These are phyloP conservation scores for Petrocephalus schoutedeni DNA, from an alignment of 2,797 vertebrate species.

Conservation along the genomic window DNA sequence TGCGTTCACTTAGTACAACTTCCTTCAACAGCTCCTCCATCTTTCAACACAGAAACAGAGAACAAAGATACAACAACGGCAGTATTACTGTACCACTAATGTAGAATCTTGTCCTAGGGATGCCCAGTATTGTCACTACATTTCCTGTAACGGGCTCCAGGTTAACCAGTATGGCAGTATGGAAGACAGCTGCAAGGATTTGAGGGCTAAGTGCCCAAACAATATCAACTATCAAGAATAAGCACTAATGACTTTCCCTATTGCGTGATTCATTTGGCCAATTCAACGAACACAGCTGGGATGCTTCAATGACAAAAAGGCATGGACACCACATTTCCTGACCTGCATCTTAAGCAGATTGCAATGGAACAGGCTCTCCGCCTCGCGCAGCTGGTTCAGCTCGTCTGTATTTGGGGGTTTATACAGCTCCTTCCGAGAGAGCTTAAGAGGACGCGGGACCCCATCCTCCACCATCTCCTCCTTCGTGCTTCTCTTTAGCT, in stretches of 20 bases:
- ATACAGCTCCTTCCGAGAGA: conserved; percentile 78
- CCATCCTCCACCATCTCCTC: conserved; percentile 29
- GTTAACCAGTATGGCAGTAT: background rate
- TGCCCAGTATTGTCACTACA: background rate
- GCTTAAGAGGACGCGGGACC: conserved; percentile 65
- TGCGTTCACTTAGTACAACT: conserved; percentile 75
- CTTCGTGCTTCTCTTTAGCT: conserved; percentile 52
- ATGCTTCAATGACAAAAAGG: background rate
- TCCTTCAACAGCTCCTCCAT: conserved; percentile 91
- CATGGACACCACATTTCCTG: background rate
- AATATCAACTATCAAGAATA: background rate
- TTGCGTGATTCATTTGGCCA: background rate
- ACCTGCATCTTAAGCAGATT: conserved; percentile 94
- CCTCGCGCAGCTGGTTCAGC: conserved; percentile 83
- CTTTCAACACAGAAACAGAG: conserved; percentile 51
- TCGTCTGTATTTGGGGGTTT: conserved; percentile 85
- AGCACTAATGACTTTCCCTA: background rate
- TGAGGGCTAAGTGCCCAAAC: background rate
- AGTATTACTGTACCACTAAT: background rate
- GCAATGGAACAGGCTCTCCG: conserved; percentile 88
- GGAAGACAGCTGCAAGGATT: background rate
- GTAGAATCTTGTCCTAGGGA: background rate
- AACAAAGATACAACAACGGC: background rate
- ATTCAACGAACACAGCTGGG: background rate
- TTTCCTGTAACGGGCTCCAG: background rate